Evolutionary conservation across 2,797 vertebrate genomes (phyloP).

Genomic region (Pipistrellus pipistrellus): DNA sequence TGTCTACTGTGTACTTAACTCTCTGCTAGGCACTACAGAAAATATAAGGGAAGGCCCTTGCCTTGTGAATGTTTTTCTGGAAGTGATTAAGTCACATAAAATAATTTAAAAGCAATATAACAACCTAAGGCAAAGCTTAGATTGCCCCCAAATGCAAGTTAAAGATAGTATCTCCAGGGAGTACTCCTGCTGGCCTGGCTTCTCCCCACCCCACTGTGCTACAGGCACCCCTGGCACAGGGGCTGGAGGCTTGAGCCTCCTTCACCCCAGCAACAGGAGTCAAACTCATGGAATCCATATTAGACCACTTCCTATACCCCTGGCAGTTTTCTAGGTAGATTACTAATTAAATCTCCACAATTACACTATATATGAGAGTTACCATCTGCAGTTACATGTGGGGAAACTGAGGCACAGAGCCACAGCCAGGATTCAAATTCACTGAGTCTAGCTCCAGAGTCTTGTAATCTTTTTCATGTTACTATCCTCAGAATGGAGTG

Average conservation of each 20-base stretch:
- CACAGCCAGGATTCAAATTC: background rate
- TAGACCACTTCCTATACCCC: background rate
- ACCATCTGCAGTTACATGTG: background rate
- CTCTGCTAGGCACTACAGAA: background rate
- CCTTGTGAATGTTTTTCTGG: background rate
- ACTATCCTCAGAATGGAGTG: background rate
- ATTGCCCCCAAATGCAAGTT: background rate
- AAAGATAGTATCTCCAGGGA: background rate
- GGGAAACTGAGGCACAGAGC: constrained; percentile 47
- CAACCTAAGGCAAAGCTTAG: constrained; percentile 11
- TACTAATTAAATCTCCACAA: background rate
- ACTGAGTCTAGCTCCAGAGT: background rate
- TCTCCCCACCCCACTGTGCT: no score
- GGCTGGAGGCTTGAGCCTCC: background rate
- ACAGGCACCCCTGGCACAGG: background rate
- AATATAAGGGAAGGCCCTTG: background rate
- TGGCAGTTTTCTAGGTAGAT: background rate
- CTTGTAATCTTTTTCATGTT: background rate
- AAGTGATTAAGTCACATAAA: background rate
- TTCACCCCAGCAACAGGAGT: background rate
- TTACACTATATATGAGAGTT: background rate
- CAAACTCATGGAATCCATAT: background rate
- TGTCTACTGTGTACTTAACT: background rate
- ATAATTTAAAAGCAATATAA: constrained; percentile 5
- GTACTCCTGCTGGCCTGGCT: background rate